A percentile compares a stretch with the other conserved stretches of the same genome.
Conservation (phyloP, 1,140 invertebrate genomes). For the Solenopsis fugax region DNA sequence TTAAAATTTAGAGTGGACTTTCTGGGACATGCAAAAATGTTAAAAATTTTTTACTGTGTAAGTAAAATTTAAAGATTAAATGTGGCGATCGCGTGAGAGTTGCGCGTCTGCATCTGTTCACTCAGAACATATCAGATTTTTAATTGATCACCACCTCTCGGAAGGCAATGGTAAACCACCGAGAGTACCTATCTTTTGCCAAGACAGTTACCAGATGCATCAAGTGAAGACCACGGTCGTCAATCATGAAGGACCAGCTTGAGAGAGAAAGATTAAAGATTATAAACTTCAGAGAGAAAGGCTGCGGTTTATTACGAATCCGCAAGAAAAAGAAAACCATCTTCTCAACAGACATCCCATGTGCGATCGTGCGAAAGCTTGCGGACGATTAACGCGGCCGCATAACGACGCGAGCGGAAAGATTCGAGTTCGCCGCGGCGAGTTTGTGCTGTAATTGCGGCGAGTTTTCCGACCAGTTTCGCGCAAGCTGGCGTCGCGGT, state of each 20-base stretch:
- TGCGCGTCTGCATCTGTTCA: no score
- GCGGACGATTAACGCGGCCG: background rate
- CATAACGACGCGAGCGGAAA: constrained; percentile 2
- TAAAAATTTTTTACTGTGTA: no score
- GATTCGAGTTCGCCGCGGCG: background rate
- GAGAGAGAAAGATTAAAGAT: background rate
- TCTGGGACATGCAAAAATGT: no score
- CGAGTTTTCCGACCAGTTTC: constrained; percentile 49
- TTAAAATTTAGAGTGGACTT: no score
- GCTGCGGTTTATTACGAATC: background rate
- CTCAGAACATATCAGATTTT: no score
- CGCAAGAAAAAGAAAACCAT: background rate
- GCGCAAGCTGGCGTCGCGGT: constrained; percentile 11
- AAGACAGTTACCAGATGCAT: no score
- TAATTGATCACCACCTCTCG: no score
- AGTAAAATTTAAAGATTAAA: background rate
- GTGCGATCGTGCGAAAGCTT: background rate
- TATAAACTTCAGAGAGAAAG: background rate
- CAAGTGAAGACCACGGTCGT: no score
- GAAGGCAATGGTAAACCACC: no score
- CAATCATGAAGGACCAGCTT: no score
- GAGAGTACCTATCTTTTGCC: no score
- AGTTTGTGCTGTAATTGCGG: constrained; percentile 24
- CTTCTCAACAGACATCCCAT: background rate
- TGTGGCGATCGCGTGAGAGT: no score